phyloP scores from a whole-genome alignment of 2,888 invertebrate species.

The Scaptomyza cyrtandrae region DNA sequence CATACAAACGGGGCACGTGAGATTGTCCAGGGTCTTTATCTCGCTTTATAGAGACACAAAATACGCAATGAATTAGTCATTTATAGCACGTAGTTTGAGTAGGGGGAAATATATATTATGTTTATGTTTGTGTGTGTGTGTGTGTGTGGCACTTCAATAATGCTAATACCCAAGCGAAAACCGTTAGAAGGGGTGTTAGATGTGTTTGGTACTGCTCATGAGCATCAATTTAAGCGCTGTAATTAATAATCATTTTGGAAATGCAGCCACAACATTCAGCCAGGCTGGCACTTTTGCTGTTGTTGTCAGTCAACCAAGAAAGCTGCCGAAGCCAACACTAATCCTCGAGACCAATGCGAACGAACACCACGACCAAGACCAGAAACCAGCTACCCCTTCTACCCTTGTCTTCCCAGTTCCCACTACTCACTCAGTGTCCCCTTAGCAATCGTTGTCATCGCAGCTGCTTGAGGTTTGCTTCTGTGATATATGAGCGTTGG shows the following conservation, averaged over 20 bases:
- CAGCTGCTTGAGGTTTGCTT: conserved; percentile 67
- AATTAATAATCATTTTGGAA: conserved; percentile 77
- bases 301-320: conserved; percentile 63
- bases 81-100: conserved; percentile 66
- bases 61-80: conserved; percentile 70
- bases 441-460: conserved; percentile 49
- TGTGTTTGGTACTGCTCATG: conserved; percentile 17
- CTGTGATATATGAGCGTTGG: conserved; percentile 56
- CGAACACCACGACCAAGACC: conserved; percentile 7
- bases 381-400: conserved; percentile 3
- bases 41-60: conserved; percentile 27
- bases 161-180: conserved; percentile 15
- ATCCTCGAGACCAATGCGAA: conserved; percentile 49
- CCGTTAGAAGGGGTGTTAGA: conserved; percentile 17
- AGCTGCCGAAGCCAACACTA: conserved; percentile 58
- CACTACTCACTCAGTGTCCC: not conserved
- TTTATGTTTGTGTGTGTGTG: conserved; percentile 49
- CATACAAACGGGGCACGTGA: conserved; percentile 20
- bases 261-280: conserved; percentile 38
- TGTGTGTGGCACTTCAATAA: conserved; percentile 62
- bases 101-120: not conserved
- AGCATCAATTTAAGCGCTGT: conserved; percentile 65
- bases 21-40: conserved; percentile 9
- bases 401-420: not conserved
- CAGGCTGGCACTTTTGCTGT: conserved; percentile 42